Base-by-base conservation (phyloP, 2,888 invertebrate species). In the Brachypalpus laphriformis region DNA sequence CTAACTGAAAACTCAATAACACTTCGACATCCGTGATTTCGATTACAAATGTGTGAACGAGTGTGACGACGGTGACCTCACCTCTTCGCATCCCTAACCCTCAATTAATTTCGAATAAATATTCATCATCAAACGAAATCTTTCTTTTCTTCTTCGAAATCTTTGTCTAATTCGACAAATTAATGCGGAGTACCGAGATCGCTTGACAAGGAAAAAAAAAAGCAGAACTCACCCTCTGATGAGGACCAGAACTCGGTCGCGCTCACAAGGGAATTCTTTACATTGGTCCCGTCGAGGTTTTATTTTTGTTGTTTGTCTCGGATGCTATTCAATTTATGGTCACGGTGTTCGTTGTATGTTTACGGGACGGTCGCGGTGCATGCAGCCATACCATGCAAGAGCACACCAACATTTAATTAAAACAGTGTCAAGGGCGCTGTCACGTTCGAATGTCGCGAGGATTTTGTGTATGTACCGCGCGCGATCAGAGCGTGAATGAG, bases 91-190 rank as follows among this genome's bases (percentile, higher is more conserved):
- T 45, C 65, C 61, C 66, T 81, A 45, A 66, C 75, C 66, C 47
- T 75, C 76, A 75, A 85, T 85, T 81, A 85, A 80, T 75, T 31
- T 76, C 59, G 59, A 85, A 85, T 85, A 75, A 85, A 81, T 81
- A 65, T 81, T 71, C 81, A 76, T 81, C 71, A 47, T 63, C 11
- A 40, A 61, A 66, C 57, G 49, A 68, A 54, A 40, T 76, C 66
- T 47, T 51, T 68, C 54, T 56, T 70, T 56, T 34, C 28, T 31
- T 61, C 47, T 14, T 40, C 59, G 51, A 81, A 72, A 85, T 85
- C 85, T 76, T 85, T 81, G 80, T 81, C 66, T 85, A 81, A 85
- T 85, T 81, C 81, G 76, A 71, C 75, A 76, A 85, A 85, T 85
- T 81, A 81, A 81, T 76, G 71, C 85, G 40, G 49, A 51, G 37